Base-by-base conservation (phyloP, 2,797 vertebrate genomes). In the Lepus oiostolus region DNA sequence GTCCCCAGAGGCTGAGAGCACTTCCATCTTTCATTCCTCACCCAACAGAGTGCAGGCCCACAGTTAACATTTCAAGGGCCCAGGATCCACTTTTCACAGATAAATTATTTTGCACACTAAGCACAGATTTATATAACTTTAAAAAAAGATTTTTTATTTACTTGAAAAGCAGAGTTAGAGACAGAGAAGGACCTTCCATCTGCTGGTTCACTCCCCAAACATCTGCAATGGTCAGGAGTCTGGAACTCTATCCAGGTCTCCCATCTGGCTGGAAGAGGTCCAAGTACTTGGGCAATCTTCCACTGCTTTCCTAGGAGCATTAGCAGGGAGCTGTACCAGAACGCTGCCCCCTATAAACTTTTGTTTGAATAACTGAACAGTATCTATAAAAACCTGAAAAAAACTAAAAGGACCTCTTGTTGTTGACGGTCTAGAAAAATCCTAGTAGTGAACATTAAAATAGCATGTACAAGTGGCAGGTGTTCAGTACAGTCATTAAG, bases 361-460 rank as follows among this genome's bases (percentile, higher is more conserved):
- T 58, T 21, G 42, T 83, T 60, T 63, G 38, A 96, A 63, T 24
- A 71, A 70, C n/a, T 32, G 16, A 86, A 21, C 30, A 94, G 28
- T 62, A 92, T 7, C 21, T 67, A 35, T 52, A 21, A 88, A 92
- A 87, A 90, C n/a, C 32, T 54, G 22, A 76, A 70, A 65, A 79
- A n/a, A 4, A 28, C 32, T 30, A 12, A 1, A 80, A 74, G 67
- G 80, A 80, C 7, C 62, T 71, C 38, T 77, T 92, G 26, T 30
- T 30, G 21, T 70, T 91, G 91, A 71, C 14, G 8, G 50, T 71
- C 63, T 87, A 82, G 47, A 77, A 50, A 92, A 68, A 52, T 62
- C 28, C n/a, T 38, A 90, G n/a, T 4, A 54, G 19, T 65, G 38
- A 52, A 9, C 79, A 68, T 77, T n/a, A 58, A 60, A 62, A 86